Conservation (phyloP, 2,113 vertebrate genomes). For the Aldabrachelys gigantea region DNA sequence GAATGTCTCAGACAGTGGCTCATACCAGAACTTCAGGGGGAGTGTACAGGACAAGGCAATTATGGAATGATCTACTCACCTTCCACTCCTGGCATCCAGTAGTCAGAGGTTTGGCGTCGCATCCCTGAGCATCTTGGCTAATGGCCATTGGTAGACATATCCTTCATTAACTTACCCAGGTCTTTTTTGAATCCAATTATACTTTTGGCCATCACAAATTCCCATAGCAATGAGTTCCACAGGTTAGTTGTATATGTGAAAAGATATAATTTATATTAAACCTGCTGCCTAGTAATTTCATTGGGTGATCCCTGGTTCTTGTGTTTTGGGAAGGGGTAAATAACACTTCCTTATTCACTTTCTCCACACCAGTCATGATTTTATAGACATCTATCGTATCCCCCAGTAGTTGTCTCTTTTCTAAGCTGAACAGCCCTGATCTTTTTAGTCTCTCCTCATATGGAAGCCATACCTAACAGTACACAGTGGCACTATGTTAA, state of each 20-base stretch:
- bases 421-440: neutral
- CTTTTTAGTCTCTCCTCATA: neutral
- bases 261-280: neutral
- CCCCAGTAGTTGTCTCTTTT: neutral
- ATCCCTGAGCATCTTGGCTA: neutral
- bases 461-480: fast-evolving
- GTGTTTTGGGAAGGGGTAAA: neutral
- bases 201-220: neutral
- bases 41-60: too few relatives aligned
- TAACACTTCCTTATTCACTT: neutral
- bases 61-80: too few relatives aligned
- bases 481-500: neutral
- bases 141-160: neutral
- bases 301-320: neutral
- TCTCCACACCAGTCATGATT: neutral
- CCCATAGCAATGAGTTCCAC: neutral
- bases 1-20: neutral
- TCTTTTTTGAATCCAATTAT: neutral
- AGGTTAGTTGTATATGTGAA: neutral
- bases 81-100: too few relatives aligned
- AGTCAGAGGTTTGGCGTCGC: too few relatives aligned
- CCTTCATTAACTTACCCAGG: neutral
- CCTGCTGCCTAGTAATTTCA: neutral
- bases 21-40: neutral
- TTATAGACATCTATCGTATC: neutral